Evolutionary conservation across 2,113 vertebrate genomes (phyloP), one percentile per base, ranked within the genome.

Genomic region (Fulmarus glacialis): DNA sequence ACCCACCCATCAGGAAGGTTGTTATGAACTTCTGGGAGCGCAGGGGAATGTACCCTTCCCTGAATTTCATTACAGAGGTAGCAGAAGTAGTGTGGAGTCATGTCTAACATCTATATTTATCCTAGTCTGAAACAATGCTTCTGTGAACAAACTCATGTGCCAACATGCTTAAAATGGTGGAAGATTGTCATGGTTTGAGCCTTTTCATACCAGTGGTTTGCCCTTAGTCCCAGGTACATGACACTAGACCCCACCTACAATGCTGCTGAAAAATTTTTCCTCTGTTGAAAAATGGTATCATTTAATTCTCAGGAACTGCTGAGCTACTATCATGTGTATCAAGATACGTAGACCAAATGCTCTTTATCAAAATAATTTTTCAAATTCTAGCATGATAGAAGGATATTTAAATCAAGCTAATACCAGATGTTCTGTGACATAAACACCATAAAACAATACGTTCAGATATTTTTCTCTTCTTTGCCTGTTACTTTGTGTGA

Each of bases 401-500:
- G 30, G 79, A 80, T 92, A 91, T 95, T 83, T 96, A 84, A 82
- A 71, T 89, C 77, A 77, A 95, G 71, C 29, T 75, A 89, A 67
- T 67, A 72, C n/a, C 95, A 97, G 85, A 95, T 95, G 81, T 93
- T 96, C 86, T 59, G 60, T 53, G 84, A 96, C 58, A 85, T 70
- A 68, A 97, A 85, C 20, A 36, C 19, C 58, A 91, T 55, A 38
- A 58, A 87, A 66, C 91, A 73, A 64, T 42, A 67, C 1, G 0
- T 83, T 91, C 52, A 53, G 66, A 47, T 77, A 29, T 83, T 97
- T 97, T 95, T 94, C 81, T 89, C 64, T 66, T 85, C 22, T 88
- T 73, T 88, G 40, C 20, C 79, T 74, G 27, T 67, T 95, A 68
- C 40, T 95, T 81, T 43, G 60, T 89, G 78, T 59, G 68, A 94